Conservation (phyloP, 1,140 invertebrate genomes). For the Adoxophyes honmai region DNA sequence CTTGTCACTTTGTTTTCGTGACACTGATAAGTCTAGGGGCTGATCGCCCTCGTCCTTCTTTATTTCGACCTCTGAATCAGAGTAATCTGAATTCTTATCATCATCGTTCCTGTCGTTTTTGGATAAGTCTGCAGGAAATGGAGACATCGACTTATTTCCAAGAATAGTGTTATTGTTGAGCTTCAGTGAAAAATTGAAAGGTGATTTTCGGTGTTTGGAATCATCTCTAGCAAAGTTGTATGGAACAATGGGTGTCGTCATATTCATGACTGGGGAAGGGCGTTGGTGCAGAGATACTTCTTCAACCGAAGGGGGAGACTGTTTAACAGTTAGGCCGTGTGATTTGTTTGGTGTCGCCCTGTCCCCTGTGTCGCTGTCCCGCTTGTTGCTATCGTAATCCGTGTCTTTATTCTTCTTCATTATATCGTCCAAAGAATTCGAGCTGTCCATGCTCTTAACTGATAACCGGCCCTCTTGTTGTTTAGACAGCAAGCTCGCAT, state of each 20-base stretch:
- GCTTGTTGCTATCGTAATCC: conserved; percentile 46
- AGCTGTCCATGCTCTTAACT: conserved; percentile 65
- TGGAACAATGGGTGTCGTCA: conserved; percentile 58
- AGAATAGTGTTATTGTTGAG: conserved; percentile 49
- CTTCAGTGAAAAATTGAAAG: conserved; percentile 59
- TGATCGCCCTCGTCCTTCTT: conserved; percentile 78
- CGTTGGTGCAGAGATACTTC: conserved; percentile 80
- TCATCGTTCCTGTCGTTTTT: conserved; percentile 41
- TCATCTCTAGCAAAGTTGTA: conserved; percentile 65
- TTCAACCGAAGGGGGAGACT: conserved; percentile 81
- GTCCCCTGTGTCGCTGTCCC: conserved; percentile 45
- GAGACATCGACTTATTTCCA: conserved; percentile 42
- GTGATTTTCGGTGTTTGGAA: conserved; percentile 45
- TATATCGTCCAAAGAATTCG: conserved; percentile 53
- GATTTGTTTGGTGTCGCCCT: conserved; percentile 57
- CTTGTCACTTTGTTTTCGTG: conserved; percentile 72
- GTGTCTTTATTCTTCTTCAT: conserved; percentile 52
- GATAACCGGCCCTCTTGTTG: conserved; percentile 64
- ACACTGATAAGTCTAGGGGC: conserved; percentile 85
- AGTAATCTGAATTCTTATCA: conserved; percentile 50
- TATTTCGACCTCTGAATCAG: conserved; percentile 50
- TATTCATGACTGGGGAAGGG: conserved; percentile 80
- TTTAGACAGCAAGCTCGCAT: conserved; percentile 54
- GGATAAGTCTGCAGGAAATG: conserved; percentile 66
- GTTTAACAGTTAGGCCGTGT: conserved; percentile 69